Evolutionary conservation across 2,113 vertebrate genomes (phyloP).

Genomic region (Setophaga coronata): DNA sequence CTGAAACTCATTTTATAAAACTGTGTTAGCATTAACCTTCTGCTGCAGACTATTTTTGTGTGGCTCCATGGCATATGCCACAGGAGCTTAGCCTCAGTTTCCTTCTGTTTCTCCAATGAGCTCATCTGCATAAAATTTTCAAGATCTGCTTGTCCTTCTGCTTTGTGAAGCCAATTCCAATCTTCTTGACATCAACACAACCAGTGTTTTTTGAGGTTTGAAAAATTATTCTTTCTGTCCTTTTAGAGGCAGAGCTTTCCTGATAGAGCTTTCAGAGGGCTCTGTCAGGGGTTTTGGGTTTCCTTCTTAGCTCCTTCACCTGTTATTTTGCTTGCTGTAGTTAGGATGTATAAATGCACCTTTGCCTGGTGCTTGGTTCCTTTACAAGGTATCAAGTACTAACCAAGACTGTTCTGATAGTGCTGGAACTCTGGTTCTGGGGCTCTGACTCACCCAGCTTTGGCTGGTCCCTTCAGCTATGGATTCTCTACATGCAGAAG

Average conservation of each 20-base stretch:
- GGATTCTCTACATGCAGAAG: not conserved
- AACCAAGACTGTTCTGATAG: not conserved
- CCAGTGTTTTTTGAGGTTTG: not conserved
- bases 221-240: not conserved
- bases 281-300: not conserved
- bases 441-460: not conserved
- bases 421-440: not conserved
- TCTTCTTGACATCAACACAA: not conserved
- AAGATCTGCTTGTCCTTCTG: constrained; percentile 21
- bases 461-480: not conserved
- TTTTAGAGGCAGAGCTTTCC: not conserved
- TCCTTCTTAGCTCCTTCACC: not conserved
- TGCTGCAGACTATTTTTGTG: not conserved
- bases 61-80: not conserved
- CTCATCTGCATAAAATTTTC: not conserved
- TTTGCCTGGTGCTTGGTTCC: not conserved
- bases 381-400: not conserved
- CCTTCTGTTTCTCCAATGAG: not conserved
- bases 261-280: not conserved
- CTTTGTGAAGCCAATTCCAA: not conserved
- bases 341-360: not conserved
- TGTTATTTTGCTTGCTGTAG: not conserved
- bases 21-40: not conserved
- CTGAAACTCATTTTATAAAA: not conserved
- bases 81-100: constrained; percentile 12